Evolutionary conservation across 1,140 invertebrate genomes (phyloP).

Genomic region (Platyscapa corneri): DNA sequence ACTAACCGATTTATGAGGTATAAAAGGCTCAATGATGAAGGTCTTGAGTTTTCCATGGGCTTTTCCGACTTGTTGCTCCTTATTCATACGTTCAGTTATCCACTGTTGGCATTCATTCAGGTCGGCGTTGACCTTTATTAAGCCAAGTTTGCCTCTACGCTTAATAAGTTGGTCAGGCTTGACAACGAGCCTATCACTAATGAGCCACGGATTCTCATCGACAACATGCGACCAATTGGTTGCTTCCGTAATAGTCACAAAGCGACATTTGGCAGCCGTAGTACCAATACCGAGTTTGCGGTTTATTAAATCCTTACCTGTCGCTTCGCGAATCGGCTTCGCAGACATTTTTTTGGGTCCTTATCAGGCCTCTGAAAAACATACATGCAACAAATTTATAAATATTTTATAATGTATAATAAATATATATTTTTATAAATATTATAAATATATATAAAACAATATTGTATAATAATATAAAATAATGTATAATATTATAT

Average conservation of each 20-base stretch:
- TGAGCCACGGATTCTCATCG: constrained; percentile 90
- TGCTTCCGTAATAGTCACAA: constrained; percentile 85
- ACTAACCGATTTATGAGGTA: constrained; percentile 89
- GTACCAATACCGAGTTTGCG: constrained; percentile 82
- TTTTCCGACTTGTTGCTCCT: constrained; percentile 90
- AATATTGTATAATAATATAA: too few species aligned
- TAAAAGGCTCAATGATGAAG: constrained; percentile 98
- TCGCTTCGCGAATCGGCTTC: constrained; percentile 97
- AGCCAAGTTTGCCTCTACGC: constrained; percentile 94
- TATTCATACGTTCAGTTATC: constrained; percentile 90
- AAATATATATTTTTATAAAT: too few species aligned
- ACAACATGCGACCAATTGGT: constrained; percentile 88
- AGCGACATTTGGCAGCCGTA: constrained; percentile 85
- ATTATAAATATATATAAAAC: too few species aligned
- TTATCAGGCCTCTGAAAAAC: constrained; percentile 24
- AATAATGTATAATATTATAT: too few species aligned
- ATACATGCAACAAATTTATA: not conserved
- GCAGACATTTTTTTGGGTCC: constrained; percentile 86
- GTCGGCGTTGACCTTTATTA: constrained; percentile 96
- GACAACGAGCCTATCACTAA: constrained; percentile 89
- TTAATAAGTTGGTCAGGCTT: constrained; percentile 99
- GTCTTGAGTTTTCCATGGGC: constrained; percentile 90
- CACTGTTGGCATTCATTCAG: constrained; percentile 87
- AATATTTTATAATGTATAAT: not conserved
- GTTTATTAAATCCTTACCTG: constrained; percentile 95